Conservation (phyloP, 2,113 vertebrate species). For the Xenopus tropicalis region DNA sequence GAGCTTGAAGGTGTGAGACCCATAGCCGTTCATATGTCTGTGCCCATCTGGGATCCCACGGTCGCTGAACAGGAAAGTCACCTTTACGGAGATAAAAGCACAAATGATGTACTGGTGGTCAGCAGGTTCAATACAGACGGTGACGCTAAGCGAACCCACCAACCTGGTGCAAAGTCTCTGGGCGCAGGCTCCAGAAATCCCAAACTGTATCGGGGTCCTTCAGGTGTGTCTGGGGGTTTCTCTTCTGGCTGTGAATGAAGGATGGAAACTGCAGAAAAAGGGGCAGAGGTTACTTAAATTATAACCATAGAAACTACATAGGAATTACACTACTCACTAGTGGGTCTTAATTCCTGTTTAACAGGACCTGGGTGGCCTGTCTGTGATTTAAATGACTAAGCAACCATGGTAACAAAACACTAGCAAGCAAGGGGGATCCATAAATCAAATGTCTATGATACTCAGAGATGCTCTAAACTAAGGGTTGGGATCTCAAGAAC, state of each 20-base stretch:
- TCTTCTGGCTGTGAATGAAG: conserved; percentile 94
- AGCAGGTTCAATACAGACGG: no score
- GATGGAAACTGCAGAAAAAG: conserved; percentile 83
- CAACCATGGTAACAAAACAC: no score
- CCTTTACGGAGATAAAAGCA: conserved; percentile 58
- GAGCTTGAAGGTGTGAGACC: conserved; percentile 93
- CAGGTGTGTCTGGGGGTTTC: conserved; percentile 94
- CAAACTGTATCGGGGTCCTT: conserved; percentile 94
- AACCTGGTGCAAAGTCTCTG: conserved; percentile 92
- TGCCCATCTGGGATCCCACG: conserved; percentile 87
- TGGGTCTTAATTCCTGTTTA: no score
- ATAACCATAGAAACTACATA: no score
- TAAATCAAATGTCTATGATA: no score
- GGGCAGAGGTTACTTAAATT: not conserved
- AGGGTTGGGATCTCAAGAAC: no score
- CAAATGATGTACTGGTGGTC: not conserved
- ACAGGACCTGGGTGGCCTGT: no score
- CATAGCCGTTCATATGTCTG: conserved; percentile 95
- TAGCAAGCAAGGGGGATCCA: no score
- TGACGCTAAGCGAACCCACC: not conserved
- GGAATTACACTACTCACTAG: no score
- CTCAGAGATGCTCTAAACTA: no score
- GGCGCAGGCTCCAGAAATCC: conserved; percentile 94
- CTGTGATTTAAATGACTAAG: no score
- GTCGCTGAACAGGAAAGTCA: conserved; percentile 91